Evolutionary conservation across 2,888 invertebrate genomes (phyloP).

Genomic region (Campaea margaritaria): DNA sequence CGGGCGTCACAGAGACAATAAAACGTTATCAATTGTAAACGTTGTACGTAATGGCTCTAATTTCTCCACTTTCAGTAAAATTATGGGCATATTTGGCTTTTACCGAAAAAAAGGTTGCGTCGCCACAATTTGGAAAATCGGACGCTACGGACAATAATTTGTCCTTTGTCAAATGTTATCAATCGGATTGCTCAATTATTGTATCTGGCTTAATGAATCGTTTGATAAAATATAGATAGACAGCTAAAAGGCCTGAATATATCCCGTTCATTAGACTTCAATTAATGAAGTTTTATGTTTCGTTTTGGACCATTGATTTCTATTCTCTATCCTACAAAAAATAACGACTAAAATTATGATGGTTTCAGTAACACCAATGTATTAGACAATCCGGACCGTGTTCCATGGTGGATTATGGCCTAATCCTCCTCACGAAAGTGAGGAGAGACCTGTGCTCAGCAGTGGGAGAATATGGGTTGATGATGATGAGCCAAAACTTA

Average conservation of each 20-base stretch:
- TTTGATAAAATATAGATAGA: slow-evolving; percentile 1
- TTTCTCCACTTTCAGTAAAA: slow-evolving; percentile 35
- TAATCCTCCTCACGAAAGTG: too few relatives aligned
- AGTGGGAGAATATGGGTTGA: too few relatives aligned
- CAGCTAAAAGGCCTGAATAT: neutral
- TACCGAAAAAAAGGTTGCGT: slow-evolving; percentile 12
- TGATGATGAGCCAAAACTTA: too few relatives aligned
- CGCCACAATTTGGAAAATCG: slow-evolving; percentile 15
- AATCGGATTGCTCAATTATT: slow-evolving; percentile 10
- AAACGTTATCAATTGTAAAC: slow-evolving; percentile 44
- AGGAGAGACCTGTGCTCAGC: too few relatives aligned
- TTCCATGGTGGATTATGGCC: too few relatives aligned
- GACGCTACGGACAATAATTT: slow-evolving; percentile 4
- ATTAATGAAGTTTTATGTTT: too few relatives aligned
- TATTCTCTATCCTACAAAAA: too few relatives aligned
- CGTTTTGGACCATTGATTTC: too few relatives aligned
- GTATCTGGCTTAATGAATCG: neutral
- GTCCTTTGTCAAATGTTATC: neutral
- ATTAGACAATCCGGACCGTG: too few relatives aligned
- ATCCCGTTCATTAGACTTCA: neutral
- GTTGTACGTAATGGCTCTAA: slow-evolving; percentile 44
- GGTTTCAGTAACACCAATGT: too few relatives aligned
- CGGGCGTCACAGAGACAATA: slow-evolving; percentile 34
- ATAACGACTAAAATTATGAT: too few relatives aligned
- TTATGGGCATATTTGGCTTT: slow-evolving; percentile 16